A percentile compares a stretch with the other conserved stretches of the same genome.
Evolutionary conservation across 2,797 vertebrate species (phyloP).

Genomic region (Cyprinella venusta): DNA sequence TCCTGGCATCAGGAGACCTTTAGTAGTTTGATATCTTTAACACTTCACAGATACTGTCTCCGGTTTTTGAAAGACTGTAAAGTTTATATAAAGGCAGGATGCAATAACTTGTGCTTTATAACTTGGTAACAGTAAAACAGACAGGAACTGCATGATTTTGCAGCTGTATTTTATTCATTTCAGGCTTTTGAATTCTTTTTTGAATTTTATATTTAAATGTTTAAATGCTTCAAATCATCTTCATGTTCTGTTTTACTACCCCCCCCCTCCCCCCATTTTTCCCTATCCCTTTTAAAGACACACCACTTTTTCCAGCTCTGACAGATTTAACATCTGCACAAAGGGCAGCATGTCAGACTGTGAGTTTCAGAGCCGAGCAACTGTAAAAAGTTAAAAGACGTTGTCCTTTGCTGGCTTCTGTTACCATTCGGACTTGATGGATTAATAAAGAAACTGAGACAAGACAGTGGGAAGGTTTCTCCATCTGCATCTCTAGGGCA

Average conservation of each 20-base stretch:
- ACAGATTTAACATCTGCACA: conserved; percentile 20
- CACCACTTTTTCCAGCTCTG: conserved; percentile 12
- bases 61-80: background rate
- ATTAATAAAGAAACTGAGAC: conserved; percentile 55
- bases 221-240: background rate
- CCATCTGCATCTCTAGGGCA: conserved; percentile 39
- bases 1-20: background rate
- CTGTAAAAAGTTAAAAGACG: conserved; percentile 25
- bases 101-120: background rate
- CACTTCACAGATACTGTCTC: background rate
- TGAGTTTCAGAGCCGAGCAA: background rate
- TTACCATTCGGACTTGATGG: conserved; percentile 32
- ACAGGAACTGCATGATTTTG: background rate
- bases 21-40: conserved; percentile 16
- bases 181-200: conserved; percentile 5
- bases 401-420: background rate
- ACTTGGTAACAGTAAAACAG: conserved; percentile 26
- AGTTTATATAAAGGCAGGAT: background rate
- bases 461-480: conserved; percentile 46
- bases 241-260: conserved; percentile 5
- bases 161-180: conserved; percentile 1
- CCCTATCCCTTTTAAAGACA: conserved; percentile 4
- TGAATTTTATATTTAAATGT: conserved; percentile 1
- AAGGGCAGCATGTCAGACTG: conserved; percentile 2
- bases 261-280: background rate